Evolutionary conservation across 1,140 invertebrate species (phyloP).

Genomic region (Monomorium pharaonis): DNA sequence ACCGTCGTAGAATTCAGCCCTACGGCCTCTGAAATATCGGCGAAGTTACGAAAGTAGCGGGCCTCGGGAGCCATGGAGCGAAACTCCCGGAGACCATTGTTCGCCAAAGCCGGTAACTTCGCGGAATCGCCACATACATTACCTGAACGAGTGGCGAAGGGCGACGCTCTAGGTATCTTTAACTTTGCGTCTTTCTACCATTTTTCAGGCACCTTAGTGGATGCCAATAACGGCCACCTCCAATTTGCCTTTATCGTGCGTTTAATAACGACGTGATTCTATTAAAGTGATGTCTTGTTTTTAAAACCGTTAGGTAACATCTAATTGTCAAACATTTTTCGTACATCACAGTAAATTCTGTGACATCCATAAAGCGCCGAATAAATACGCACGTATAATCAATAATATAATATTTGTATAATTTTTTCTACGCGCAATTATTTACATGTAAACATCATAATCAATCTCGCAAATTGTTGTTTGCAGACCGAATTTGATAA

Average conservation of each 20-base stretch:
- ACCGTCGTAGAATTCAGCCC: conserved; percentile 67
- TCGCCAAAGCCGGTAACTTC: conserved; percentile 79
- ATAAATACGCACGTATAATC: background rate
- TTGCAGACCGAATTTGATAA: background rate
- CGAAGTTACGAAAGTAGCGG: conserved; percentile 80
- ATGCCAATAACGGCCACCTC: conserved; percentile 26
- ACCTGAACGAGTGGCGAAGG: conserved; percentile 71
- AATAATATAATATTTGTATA: background rate
- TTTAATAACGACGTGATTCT: conserved; percentile 9
- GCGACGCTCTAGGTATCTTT: conserved; percentile 71
- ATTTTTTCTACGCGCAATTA: background rate
- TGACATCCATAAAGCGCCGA: background rate
- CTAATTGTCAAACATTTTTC: background rate
- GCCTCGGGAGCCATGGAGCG: conserved; percentile 64
- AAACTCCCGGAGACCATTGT: conserved; percentile 80
- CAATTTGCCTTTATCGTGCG: background rate
- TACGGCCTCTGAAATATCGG: conserved; percentile 80
- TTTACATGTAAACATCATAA: conserved; percentile 1
- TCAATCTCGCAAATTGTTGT: background rate
- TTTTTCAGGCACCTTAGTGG: conserved; percentile 67
- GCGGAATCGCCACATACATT: conserved; percentile 83
- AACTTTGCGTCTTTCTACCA: conserved; percentile 71
- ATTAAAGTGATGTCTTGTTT: background rate
- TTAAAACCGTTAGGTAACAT: background rate
- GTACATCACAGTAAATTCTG: background rate